Percentiles rank a stretch among this genome's conserved stretches.
These are phyloP conservation scores for Solen grandis DNA, from an alignment of 1,140 invertebrate genomes.

Conservation along the genomic window DNA sequence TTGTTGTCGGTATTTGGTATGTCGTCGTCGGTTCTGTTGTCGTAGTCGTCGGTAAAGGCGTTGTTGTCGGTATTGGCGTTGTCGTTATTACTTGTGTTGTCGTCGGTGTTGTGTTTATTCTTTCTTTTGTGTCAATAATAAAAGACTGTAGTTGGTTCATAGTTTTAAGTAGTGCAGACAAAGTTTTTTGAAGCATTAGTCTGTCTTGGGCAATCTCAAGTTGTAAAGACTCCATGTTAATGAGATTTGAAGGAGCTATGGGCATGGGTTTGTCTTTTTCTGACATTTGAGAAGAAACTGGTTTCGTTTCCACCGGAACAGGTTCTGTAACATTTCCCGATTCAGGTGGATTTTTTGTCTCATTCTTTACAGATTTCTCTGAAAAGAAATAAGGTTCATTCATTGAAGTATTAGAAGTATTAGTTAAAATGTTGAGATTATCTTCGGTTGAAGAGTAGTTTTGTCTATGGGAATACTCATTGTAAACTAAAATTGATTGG, in stretches of 20 bases:
- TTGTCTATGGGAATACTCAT: too few relatives aligned
- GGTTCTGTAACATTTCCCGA: neutral
- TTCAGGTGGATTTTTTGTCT: neutral
- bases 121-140: neutral
- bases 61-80: neutral
- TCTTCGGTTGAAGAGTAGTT: too few relatives aligned
- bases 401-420: too few relatives aligned
- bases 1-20: neutral
- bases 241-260: neutral
- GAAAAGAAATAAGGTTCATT: neutral
- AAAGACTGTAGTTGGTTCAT: neutral
- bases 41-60: neutral
- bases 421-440: too few relatives aligned
- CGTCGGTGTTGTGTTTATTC: neutral
- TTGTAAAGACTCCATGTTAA: neutral
- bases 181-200: neutral
- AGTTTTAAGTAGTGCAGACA: neutral
- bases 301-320: neutral
- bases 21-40: neutral
- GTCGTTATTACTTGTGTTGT: neutral
- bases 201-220: neutral
- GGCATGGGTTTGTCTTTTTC: neutral
- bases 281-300: neutral
- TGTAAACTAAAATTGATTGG: too few relatives aligned
- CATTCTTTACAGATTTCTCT: neutral